A percentile compares a stretch with the other conserved stretches of the same genome.
Evolutionary conservation across 2,888 invertebrate genomes (phyloP).

Genomic region (Agrotis puta): DNA sequence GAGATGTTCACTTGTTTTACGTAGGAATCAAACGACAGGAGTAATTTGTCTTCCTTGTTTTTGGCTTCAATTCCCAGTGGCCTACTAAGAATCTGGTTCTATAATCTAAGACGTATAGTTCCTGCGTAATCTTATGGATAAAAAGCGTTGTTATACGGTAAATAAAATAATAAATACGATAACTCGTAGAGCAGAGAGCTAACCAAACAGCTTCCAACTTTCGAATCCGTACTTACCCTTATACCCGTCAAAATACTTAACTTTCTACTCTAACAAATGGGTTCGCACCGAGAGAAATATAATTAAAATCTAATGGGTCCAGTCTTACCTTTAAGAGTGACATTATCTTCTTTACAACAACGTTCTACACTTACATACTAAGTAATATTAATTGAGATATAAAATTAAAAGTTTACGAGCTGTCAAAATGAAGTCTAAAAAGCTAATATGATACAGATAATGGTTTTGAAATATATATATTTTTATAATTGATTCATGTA

Average conservation of each 20-base stretch:
- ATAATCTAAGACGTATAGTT: too few species aligned
- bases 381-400: slow-evolving; percentile 66
- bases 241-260: slow-evolving; percentile 47
- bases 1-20: too few species aligned
- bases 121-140: too few species aligned
- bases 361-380: slow-evolving; percentile 52
- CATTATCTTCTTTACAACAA: slow-evolving; percentile 47
- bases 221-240: slow-evolving; percentile 54
- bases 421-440: slow-evolving; percentile 60
- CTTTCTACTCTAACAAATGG: slow-evolving; percentile 53
- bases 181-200: slow-evolving; percentile 25
- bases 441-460: slow-evolving; percentile 60
- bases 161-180: neutral
- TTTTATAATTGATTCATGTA: too few species aligned
- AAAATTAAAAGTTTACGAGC: slow-evolving; percentile 61
- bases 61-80: too few species aligned
- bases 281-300: slow-evolving; percentile 45
- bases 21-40: too few species aligned
- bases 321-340: slow-evolving; percentile 51
- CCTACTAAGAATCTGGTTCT: too few species aligned
- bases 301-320: slow-evolving; percentile 50
- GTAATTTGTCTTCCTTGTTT: too few species aligned
- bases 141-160: neutral
- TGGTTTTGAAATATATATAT: too few species aligned
- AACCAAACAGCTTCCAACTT: slow-evolving; percentile 44